Evolutionary conservation across 1,140 invertebrate genomes (phyloP).

Genomic region (Eupeodes corollae): DNA sequence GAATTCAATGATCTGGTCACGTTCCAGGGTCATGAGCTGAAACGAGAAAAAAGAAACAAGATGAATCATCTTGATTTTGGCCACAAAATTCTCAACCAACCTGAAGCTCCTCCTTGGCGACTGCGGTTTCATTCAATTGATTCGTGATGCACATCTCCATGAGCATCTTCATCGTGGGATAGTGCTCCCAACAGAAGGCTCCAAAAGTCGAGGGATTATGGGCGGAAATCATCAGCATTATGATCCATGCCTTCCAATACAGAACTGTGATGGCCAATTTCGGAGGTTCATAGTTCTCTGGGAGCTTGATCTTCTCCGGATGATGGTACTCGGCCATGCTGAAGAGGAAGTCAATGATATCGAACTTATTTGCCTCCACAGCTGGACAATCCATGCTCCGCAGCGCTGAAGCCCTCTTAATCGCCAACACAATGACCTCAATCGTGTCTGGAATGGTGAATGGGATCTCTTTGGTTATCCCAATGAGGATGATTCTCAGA

Average conservation of each 20-base stretch:
- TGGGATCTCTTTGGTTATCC: constrained; percentile 74
- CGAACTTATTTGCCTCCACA: constrained; percentile 64
- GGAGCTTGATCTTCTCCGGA: constrained; percentile 83
- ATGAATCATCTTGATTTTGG: constrained; percentile 4
- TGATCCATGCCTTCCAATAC: constrained; percentile 92
- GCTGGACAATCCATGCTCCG: constrained; percentile 53
- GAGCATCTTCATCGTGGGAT: constrained; percentile 81
- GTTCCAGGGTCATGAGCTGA: constrained; percentile 60
- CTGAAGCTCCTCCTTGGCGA: constrained; percentile 32
- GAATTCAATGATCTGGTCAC: constrained; percentile 79
- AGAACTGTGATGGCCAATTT: constrained; percentile 78
- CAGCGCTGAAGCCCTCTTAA: constrained; percentile 69
- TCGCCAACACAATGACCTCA: constrained; percentile 73
- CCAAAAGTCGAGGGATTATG: constrained; percentile 87
- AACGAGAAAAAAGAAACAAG: constrained; percentile 6
- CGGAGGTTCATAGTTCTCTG: constrained; percentile 72
- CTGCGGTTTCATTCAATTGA: constrained; percentile 22
- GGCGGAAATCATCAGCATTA: constrained; percentile 78
- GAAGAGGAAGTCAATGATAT: constrained; percentile 82
- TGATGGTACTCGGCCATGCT: constrained; percentile 83
- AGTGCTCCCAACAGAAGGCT: constrained; percentile 72
- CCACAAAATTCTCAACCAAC: constrained; percentile 6
- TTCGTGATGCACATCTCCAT: constrained; percentile 98
- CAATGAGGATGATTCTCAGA: constrained; percentile 67
- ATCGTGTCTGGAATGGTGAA: constrained; percentile 69